phyloP scores from a whole-genome alignment of 2,888 invertebrate genomes.

The Cantharis flavilabris region DNA sequence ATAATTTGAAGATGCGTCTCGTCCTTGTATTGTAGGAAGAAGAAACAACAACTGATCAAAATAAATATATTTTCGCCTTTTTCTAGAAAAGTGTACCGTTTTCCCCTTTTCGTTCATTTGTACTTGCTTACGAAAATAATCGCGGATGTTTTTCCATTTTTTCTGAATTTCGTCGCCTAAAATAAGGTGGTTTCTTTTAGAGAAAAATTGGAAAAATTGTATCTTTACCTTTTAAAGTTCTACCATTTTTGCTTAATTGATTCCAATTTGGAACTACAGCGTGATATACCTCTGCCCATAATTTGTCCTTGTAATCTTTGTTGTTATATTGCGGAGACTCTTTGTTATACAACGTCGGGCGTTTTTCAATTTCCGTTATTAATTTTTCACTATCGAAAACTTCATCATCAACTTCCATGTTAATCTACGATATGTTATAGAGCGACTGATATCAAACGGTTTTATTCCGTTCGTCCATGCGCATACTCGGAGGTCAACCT shows the following conservation, averaged over 20 bases:
- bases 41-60: not conserved
- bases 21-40: not conserved
- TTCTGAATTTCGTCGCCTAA: not conserved
- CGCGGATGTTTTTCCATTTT: not conserved
- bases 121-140: not conserved
- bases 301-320: not conserved
- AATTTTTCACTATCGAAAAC: not conserved
- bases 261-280: not conserved
- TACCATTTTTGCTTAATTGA: not conserved
- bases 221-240: not conserved
- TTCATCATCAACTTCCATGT: not conserved
- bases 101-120: not conserved
- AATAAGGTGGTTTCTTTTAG: not conserved
- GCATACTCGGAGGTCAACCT: not conserved
- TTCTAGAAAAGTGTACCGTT: not conserved
- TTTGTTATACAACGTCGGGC: not conserved
- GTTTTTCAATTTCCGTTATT: not conserved
- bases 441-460: not conserved
- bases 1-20: not conserved
- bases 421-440: not conserved
- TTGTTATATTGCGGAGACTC: not conserved
- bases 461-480: not conserved
- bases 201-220: not conserved
- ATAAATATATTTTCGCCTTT: not conserved
- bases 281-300: not conserved